Conservation (phyloP, 2,797 vertebrate species). For the Girardinus metallicus region DNA sequence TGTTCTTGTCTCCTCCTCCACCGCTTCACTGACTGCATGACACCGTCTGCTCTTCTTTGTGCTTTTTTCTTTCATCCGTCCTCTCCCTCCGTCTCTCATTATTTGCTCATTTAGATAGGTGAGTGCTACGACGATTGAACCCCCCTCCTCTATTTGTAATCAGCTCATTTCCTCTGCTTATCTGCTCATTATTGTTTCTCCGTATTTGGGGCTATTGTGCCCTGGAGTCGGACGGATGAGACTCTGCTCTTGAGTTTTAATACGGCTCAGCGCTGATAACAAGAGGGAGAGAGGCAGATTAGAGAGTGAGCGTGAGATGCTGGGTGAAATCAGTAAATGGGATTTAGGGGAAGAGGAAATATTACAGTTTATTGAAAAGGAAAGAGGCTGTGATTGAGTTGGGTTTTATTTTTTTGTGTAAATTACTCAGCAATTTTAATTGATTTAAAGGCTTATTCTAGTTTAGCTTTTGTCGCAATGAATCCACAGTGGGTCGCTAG, state of each 20-base stretch:
- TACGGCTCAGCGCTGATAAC: conserved; percentile 31
- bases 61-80: conserved; percentile 26
- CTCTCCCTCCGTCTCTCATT: conserved; percentile 46
- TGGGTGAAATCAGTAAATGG: conserved; percentile 3
- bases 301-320: neutral
- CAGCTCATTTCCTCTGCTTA: conserved; percentile 56
- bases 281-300: conserved; percentile 2
- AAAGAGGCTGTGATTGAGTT: neutral
- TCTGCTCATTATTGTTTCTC: conserved; percentile 65
- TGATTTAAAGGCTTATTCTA: neutral
- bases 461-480: neutral
- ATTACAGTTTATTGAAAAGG: neutral
- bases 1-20: neutral
- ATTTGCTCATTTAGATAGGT: conserved; percentile 59
- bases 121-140: conserved; percentile 35
- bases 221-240: conserved; percentile 55
- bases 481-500: neutral
- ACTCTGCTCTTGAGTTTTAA: conserved; percentile 53
- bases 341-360: neutral
- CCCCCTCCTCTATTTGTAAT: conserved; percentile 42
- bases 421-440: neutral
- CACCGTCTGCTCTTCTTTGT: conserved; percentile 16
- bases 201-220: conserved; percentile 42
- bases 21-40: conserved; percentile 31
- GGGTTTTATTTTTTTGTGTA: too few relatives aligned